Base-by-base conservation (phyloP, 2,797 vertebrate genomes). In the Phrynocephalus vlangalii region DNA sequence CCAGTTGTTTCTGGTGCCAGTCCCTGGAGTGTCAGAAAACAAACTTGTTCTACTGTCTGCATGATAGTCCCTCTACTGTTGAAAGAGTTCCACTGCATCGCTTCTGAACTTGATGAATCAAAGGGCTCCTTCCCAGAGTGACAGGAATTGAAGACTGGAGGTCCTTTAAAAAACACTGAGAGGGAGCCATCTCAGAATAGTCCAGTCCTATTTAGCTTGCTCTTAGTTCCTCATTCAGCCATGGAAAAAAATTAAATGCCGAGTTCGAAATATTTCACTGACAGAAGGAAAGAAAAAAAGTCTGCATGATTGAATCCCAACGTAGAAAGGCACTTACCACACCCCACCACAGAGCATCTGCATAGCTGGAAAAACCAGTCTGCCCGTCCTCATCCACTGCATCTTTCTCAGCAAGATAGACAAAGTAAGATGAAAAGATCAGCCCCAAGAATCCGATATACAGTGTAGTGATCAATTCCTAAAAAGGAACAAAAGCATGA, bases 391-490 rank as follows among this genome's bases (percentile, higher is more conserved):
- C 98, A 88, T 98, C 98, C 78, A 98, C 97, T 1, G 98, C 97
- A 86, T 99, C 98, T 89, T 99, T 99, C 95, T 98, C 98, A 18
- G 98, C 98, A 96, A 98, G 95, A 94, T 98, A 98, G 85, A 98
- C 98, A 92, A 98, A 98, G 95, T 98, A 99, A 13, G 98, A 99
- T 24, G 98, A 98, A 94, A 98, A 99, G 91, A 99, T 98, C 80
- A 98, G 96, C 75, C 98, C 98, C 94, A 98, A 94, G 92, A 98
- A 98, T 89, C 98, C 98, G 50, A 98, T 99, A 94, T 99, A 98
- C 73, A 98, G 89, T 0, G 98, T 98, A 30, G 98, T 98, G 94
- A 98, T 98, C 87, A 98, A 97, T 95, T 99, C 98, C 98, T 98
- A 90, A 94, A 83, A 38, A 79, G 88, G 75, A 88, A 90, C 88